phyloP scores from a whole-genome alignment of 2,888 invertebrate genomes.

The Leptinotarsa peninsularis region DNA sequence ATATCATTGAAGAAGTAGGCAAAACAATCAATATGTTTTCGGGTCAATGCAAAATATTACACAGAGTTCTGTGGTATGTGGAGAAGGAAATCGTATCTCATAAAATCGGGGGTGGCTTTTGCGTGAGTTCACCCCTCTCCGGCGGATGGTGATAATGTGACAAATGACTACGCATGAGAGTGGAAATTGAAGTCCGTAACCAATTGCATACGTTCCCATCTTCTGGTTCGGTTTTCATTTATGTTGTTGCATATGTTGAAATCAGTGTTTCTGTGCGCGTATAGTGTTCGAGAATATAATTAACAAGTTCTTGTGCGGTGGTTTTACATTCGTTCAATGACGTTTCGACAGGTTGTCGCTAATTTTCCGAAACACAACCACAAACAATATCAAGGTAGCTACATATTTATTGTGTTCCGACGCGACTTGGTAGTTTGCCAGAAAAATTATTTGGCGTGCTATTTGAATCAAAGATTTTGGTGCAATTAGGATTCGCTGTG shows the following conservation, averaged over 20 bases:
- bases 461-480: conserved; percentile 10
- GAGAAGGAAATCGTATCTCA: conserved; percentile 22
- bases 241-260: not conserved
- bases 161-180: conserved; percentile 9
- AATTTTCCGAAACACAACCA: conserved; percentile 43
- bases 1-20: not conserved
- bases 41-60: conserved; percentile 43
- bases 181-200: conserved; percentile 1
- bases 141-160: not conserved
- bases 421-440: conserved; percentile 13
- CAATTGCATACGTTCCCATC: not conserved
- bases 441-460: not conserved
- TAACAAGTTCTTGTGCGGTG: conserved; percentile 10
- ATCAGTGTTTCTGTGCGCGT: not conserved
- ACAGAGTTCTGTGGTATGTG: conserved; percentile 30
- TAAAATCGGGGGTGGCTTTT: conserved; percentile 7
- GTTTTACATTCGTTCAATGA: conserved; percentile 31
- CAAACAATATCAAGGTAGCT: conserved; percentile 44
- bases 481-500: not conserved
- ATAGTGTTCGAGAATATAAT: conserved; percentile 13
- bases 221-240: conserved; percentile 5
- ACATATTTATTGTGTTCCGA: conserved; percentile 10
- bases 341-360: conserved; percentile 38
- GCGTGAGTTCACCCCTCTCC: conserved; percentile 16
- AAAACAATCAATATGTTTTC: conserved; percentile 47